Conservation (phyloP, 1,140 invertebrate genomes). For the Leptopilina boulardi region DNA sequence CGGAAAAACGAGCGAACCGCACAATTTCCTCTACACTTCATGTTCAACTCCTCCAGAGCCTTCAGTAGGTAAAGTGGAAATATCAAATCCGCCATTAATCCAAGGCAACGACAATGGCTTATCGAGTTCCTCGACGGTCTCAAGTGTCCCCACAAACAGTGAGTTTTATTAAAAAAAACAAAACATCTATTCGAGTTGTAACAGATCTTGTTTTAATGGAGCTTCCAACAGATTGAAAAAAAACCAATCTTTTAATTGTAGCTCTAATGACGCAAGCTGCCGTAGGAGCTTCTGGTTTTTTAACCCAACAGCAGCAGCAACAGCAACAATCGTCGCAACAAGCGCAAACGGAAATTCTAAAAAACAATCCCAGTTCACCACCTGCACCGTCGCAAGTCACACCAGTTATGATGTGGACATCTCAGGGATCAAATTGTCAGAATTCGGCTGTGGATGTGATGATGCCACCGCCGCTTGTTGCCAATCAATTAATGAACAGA, state of each 20-base stretch:
- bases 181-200: conserved; percentile 10
- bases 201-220: not conserved
- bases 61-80: conserved; percentile 54
- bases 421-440: conserved; percentile 57
- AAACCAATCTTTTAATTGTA: conserved; percentile 47
- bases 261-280: conserved; percentile 58
- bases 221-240: not conserved
- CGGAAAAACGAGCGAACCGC: conserved; percentile 91
- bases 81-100: conserved; percentile 45
- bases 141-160: conserved; percentile 51
- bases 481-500: conserved; percentile 64
- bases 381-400: conserved; percentile 60
- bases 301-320: conserved; percentile 50
- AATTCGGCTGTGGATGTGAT: conserved; percentile 65
- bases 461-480: conserved; percentile 71
- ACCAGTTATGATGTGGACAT: conserved; percentile 70
- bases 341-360: conserved; percentile 58
- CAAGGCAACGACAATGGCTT: conserved; percentile 78
- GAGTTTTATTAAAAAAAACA: conserved; percentile 38
- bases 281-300: conserved; percentile 59
- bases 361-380: conserved; percentile 69
- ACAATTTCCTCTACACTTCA: conserved; percentile 89
- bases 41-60: conserved; percentile 62
- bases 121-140: conserved; percentile 47
- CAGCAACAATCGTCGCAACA: conserved; percentile 24